Evolutionary conservation across 2,888 invertebrate genomes (phyloP).

Genomic region (Diarsia dahlii): DNA sequence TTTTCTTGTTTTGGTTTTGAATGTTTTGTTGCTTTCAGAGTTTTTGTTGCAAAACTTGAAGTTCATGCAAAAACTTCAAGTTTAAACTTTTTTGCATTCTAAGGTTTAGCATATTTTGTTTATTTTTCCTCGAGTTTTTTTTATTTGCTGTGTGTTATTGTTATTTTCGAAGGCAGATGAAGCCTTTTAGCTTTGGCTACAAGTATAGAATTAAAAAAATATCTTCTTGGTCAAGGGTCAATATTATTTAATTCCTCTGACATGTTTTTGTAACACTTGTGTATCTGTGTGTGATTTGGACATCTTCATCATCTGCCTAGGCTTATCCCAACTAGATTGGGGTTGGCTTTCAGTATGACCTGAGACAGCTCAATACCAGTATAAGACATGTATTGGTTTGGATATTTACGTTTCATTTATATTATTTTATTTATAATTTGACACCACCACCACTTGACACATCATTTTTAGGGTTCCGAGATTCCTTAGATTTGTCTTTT

Average conservation of each 20-base stretch:
- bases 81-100: neutral
- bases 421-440: neutral
- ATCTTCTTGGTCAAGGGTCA: neutral
- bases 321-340: neutral
- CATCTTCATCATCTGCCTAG: neutral
- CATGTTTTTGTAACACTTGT: neutral
- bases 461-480: no score
- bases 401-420: neutral
- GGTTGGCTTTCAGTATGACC: neutral
- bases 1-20: neutral
- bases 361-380: neutral
- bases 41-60: conserved; percentile 10
- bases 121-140: neutral
- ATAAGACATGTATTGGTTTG: neutral
- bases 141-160: neutral
- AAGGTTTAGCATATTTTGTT: neutral
- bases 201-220: neutral
- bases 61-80: neutral
- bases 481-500: no score
- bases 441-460: no score
- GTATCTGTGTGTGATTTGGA: neutral
- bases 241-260: neutral
- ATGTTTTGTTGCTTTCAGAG: neutral
- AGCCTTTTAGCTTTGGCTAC: neutral
- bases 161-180: neutral